Conservation (phyloP, 2,797 vertebrate species). For the Sebastiscus albofasciatus region DNA sequence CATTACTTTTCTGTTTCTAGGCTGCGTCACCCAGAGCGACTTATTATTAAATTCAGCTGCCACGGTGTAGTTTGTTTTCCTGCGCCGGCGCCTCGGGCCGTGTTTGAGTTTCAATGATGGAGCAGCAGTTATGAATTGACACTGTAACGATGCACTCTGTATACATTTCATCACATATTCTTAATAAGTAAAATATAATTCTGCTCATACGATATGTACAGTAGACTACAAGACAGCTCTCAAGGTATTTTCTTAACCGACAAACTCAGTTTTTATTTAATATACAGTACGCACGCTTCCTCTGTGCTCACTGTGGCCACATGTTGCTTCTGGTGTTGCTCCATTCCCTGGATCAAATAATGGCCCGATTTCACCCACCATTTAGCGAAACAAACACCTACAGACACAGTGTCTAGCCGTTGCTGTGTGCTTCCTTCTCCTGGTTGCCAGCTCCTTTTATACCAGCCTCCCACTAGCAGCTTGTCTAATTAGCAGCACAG, state of each 20-base stretch:
- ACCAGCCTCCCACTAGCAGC: conserved; percentile 69
- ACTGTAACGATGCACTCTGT: conserved; percentile 29
- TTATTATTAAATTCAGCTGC: conserved; percentile 45
- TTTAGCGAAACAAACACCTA: conserved; percentile 43
- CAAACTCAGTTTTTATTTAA: background rate
- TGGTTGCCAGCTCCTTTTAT: conserved; percentile 62
- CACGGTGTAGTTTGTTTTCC: conserved; percentile 36
- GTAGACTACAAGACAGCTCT: background rate
- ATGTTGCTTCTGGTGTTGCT: conserved; percentile 19
- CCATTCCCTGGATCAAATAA: conserved; percentile 30
- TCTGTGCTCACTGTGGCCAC: background rate
- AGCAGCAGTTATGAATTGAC: conserved; percentile 23
- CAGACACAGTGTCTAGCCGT: conserved; percentile 46
- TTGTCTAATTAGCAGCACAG: conserved; percentile 73
- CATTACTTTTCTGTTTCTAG: conserved; percentile 17
- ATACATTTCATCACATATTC: conserved; percentile 15
- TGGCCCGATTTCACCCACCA: conserved; percentile 41
- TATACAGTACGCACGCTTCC: background rate
- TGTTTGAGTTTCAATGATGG: conserved; percentile 44
- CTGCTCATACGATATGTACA: conserved; percentile 1
- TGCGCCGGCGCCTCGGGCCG: conserved; percentile 23
- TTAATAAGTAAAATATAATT: background rate
- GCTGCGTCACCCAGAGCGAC: conserved; percentile 37
- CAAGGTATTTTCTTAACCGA: background rate
- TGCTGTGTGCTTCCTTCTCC: conserved; percentile 46